Evolutionary conservation across 92 coral and sea anemone genomes (phyloP).

Genomic region (Chrysogorgia sp.): DNA sequence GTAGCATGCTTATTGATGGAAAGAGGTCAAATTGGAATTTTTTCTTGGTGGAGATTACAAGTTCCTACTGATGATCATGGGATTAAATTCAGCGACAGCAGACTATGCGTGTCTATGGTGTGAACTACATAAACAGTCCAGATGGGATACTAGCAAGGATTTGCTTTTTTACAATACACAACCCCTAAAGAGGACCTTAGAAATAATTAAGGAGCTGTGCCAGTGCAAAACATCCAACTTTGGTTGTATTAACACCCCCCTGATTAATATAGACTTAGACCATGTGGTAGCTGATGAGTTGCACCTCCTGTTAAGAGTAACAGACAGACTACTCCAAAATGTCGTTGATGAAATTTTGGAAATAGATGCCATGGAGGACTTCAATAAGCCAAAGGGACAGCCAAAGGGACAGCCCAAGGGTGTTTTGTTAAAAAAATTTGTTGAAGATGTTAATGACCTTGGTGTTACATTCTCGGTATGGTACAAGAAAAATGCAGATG

Average conservation of each 20-base stretch:
- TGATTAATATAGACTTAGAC: constrained; percentile 55
- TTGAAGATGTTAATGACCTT: too few species aligned
- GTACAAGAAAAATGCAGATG: constrained; percentile 55
- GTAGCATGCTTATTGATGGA: not conserved
- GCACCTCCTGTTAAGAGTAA: constrained; percentile 54
- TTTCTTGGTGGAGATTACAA: constrained; percentile 51
- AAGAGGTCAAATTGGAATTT: constrained; percentile 39
- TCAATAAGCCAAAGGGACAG: constrained; percentile 14
- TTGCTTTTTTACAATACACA: constrained; percentile 26
- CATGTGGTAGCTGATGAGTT: constrained; percentile 59
- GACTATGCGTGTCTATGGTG: constrained; percentile 39
- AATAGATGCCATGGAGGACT: constrained; percentile 39
- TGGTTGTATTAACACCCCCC: constrained; percentile 52
- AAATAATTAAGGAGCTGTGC: constrained; percentile 44
- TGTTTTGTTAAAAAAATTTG: too few species aligned
- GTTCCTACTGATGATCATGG: constrained; percentile 21
- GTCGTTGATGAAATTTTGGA: constrained; percentile 39
- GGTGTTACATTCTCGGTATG: constrained; percentile 58
- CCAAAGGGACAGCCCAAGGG: constrained; percentile 28
- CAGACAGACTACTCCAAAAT: constrained; percentile 44
- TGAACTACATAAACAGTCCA: constrained; percentile 15
- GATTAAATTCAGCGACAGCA: constrained; percentile 34
- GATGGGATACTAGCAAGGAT: constrained; percentile 30
- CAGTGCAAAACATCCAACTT: constrained; percentile 29
- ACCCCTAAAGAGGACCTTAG: constrained; percentile 49